A percentile compares a stretch with the other conserved stretches of the same genome.
Evolutionary conservation across 1,140 invertebrate genomes (phyloP).

Genomic region (Littorina saxatilis): DNA sequence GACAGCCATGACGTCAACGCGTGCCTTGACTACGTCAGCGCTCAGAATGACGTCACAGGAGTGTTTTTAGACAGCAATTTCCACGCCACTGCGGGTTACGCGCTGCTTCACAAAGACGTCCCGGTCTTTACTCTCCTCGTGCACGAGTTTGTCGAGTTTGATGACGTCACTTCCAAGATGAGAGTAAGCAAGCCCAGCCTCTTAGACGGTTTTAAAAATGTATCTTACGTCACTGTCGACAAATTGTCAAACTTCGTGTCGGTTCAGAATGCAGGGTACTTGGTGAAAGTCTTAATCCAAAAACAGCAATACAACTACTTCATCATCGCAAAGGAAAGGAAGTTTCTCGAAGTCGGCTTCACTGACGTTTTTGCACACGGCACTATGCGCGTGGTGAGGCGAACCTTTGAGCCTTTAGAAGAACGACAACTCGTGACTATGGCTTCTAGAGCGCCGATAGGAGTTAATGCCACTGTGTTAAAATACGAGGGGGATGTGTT

Average conservation of each 20-base stretch:
- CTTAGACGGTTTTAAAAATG: neutral
- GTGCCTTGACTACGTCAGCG: conserved; percentile 63
- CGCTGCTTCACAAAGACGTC: conserved; percentile 61
- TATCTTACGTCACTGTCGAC: conserved; percentile 47
- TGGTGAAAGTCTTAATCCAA: conserved; percentile 61
- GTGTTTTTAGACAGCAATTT: conserved; percentile 64
- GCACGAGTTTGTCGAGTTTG: conserved; percentile 68
- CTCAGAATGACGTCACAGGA: conserved; percentile 63
- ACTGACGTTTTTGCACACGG: conserved; percentile 57
- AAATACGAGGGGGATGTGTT: conserved; percentile 65
- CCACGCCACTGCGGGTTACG: conserved; percentile 64
- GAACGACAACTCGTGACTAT: conserved; percentile 45
- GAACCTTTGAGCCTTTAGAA: conserved; percentile 35
- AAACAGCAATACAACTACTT: conserved; percentile 68
- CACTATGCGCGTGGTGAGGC: conserved; percentile 58
- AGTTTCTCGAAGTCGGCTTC: conserved; percentile 57
- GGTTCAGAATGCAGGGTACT: conserved; percentile 56
- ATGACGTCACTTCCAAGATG: neutral
- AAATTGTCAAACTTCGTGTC: conserved; percentile 62
- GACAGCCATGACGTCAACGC: conserved; percentile 61
- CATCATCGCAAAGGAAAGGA: conserved; percentile 47
- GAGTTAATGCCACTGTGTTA: conserved; percentile 60
- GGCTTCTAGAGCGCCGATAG: conserved; percentile 44
- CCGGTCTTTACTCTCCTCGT: conserved; percentile 64
- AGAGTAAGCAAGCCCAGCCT: neutral